Evolutionary conservation across 2,888 invertebrate genomes (phyloP), one percentile per base, ranked within the genome.

Genomic region (Tipula vernalis): DNA sequence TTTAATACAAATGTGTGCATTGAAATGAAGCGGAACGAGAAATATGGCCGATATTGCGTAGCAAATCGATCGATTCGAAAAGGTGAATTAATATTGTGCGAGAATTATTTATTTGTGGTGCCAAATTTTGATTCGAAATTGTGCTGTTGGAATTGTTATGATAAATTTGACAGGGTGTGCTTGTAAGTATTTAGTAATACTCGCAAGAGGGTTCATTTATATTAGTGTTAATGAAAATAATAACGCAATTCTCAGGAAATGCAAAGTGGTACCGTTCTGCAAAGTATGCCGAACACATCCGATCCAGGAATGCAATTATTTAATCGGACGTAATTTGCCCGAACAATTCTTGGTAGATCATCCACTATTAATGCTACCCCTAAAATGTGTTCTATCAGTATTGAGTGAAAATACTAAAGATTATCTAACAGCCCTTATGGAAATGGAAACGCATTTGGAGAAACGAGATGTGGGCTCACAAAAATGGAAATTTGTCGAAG

Each of bases 71-170:
- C 93, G 88, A 90, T 94, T 86, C 92, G 92, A 88, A 90, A 92
- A 0, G 94, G 94, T 0, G 94, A 94, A 89, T 91, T 91, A n/a
- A 91, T 94, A 83, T 89, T 94, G 3, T 90, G 92, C 13, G 94
- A 94, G 88, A 90, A 91, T 86, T 93, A 94, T 0, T 91, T 93
- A 86, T 90, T 94, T 0, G 90, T 94, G 86, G 93, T 93, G 0
- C 94, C 94, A 0, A 92, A 92, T 88, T 92, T 92, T 89, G 93
- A 93, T 83, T 92, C 93, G 0, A 90, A 92, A 0, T 91, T 94
- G 12, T 91, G 94, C 13, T 94, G 94, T 89, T 92, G 93, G 88
- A 92, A 93, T 89, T 94, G 94, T 89, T 92, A 90, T 86, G 89
- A 89, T 87, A 89, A 90, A 85, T 91, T 91, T 5, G 90, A 89